Percentiles rank a stretch among this genome's conserved stretches.
Conservation (phyloP, 1,140 invertebrate genomes). For the Globodera ellingtonae region DNA sequence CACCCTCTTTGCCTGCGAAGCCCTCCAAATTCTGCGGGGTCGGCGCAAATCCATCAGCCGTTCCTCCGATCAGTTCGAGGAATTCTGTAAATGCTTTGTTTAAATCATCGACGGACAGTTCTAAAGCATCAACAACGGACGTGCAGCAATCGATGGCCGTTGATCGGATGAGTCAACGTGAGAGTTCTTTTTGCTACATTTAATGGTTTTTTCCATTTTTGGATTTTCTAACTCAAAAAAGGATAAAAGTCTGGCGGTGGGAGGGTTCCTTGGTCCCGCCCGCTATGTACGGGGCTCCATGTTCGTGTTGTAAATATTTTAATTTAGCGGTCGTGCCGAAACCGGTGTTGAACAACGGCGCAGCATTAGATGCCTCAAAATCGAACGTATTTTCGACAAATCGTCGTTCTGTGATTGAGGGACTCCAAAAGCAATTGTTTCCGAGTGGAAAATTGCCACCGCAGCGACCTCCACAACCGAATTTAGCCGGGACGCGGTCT, state of each 20-base stretch:
- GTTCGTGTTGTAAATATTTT: no score
- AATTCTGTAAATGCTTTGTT: not conserved
- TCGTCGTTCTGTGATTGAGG: conserved; percentile 48
- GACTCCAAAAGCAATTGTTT: conserved; percentile 46
- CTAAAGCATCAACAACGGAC: not conserved
- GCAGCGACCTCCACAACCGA: conserved; percentile 23
- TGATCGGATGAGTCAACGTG: not conserved
- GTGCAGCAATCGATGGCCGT: conserved; percentile 6
- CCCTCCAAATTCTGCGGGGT: conserved; percentile 24
- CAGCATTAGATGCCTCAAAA: not conserved
- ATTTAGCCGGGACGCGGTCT: conserved; percentile 11
- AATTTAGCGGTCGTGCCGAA: not conserved
- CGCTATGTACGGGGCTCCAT: no score
- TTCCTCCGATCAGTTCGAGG: conserved; percentile 4
- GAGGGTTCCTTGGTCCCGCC: no score
- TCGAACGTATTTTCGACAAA: conserved; percentile 22
- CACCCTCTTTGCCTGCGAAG: conserved; percentile 41
- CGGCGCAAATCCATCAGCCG: not conserved
- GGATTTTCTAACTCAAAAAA: no score
- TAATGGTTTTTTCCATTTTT: not conserved
- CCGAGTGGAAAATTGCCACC: conserved; percentile 35
- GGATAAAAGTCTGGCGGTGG: no score
- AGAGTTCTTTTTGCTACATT: not conserved
- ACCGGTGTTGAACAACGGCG: conserved; percentile 8
- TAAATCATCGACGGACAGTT: not conserved